A percentile compares a stretch with the other conserved stretches of the same genome.
Conservation (phyloP, 2,797 vertebrate species). For the Melanotaenia trifasciata region DNA sequence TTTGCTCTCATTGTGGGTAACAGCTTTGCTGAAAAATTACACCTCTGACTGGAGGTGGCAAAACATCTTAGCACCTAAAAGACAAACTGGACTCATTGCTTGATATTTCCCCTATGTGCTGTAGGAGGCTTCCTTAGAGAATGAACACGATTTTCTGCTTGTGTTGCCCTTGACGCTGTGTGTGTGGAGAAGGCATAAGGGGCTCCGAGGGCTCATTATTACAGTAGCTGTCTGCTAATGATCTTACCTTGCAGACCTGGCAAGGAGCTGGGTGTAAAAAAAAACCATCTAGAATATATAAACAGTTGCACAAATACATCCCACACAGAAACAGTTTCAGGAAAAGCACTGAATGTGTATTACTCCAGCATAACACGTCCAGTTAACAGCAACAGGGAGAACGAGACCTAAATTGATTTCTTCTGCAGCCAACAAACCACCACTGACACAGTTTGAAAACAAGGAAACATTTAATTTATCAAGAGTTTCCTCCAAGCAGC, state of each 20-base stretch:
- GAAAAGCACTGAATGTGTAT: slow-evolving; percentile 10
- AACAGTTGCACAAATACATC: slow-evolving; percentile 30
- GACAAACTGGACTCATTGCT: slow-evolving; percentile 43
- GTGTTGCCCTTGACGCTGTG: slow-evolving; percentile 32
- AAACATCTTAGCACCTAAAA: slow-evolving; percentile 56
- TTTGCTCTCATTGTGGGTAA: slow-evolving; percentile 65
- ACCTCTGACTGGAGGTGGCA: slow-evolving; percentile 50
- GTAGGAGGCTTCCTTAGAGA: slow-evolving; percentile 21
- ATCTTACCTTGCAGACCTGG: slow-evolving; percentile 40
- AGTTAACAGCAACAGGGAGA: slow-evolving; percentile 61
- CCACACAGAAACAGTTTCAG: slow-evolving; percentile 26
- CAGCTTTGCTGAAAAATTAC: slow-evolving; percentile 61
- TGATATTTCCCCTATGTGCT: slow-evolving; percentile 19
- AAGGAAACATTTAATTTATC: slow-evolving; percentile 33
- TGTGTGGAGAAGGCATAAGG: slow-evolving; percentile 19
- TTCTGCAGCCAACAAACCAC: slow-evolving; percentile 13
- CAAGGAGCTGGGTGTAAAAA: slow-evolving; percentile 35
- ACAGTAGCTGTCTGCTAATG: slow-evolving; percentile 53
- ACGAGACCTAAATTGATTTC: slow-evolving; percentile 56
- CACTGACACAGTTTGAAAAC: slow-evolving; percentile 28
- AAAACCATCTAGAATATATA: slow-evolving; percentile 29
- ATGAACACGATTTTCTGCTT: slow-evolving; percentile 33
- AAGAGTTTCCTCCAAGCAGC: slow-evolving; percentile 23
- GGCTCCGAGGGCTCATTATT: slow-evolving; percentile 48
- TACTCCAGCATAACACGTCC: slow-evolving; percentile 20